Evolutionary conservation across 2,797 vertebrate genomes (phyloP).

Genomic region (Mormyrus hasselquistii): DNA sequence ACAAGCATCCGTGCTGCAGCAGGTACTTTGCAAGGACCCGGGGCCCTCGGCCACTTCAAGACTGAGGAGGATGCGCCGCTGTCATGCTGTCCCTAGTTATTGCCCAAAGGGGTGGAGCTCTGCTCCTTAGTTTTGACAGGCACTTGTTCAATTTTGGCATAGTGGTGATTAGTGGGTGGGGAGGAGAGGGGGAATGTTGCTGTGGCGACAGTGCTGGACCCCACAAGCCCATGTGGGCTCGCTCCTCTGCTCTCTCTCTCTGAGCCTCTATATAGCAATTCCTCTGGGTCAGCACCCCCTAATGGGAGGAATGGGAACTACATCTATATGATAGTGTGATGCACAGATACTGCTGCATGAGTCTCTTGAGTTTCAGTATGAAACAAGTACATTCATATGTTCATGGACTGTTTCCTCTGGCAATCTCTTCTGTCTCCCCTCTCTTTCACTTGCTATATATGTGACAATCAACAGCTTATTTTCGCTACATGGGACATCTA

Average conservation of each 20-base stretch:
- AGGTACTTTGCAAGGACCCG: constrained; percentile 49
- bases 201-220: neutral
- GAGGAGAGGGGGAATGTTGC: neutral
- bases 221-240: neutral
- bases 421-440: neutral
- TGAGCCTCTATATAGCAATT: neutral
- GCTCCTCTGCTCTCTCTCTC: neutral
- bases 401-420: neutral
- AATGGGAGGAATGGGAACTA: neutral
- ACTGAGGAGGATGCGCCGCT: neutral
- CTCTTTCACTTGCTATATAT: neutral
- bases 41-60: constrained; percentile 48
- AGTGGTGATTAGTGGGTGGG: neutral
- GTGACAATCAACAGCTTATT: neutral
- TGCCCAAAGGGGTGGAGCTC: neutral
- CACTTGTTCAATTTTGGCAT: neutral
- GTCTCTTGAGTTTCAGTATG: neutral
- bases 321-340: neutral
- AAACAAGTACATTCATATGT: neutral
- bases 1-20: constrained; percentile 42
- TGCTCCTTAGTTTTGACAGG: neutral
- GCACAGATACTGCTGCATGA: neutral
- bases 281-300: neutral
- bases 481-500: neutral
- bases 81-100: neutral